Conservation (phyloP, 92 coral and sea anemone species). For the Porites divaricata region DNA sequence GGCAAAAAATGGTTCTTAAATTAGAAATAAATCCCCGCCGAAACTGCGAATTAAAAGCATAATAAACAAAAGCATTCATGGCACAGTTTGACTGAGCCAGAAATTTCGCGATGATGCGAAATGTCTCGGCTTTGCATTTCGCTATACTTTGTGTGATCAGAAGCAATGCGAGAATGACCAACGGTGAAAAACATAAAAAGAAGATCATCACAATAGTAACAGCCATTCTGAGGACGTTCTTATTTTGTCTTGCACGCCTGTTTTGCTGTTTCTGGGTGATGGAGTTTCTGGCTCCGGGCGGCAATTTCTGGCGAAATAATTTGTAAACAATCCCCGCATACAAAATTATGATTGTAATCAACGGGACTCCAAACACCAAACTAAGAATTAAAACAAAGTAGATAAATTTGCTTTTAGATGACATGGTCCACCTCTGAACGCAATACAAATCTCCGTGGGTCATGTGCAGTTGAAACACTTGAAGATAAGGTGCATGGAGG, state of each 20-base stretch:
- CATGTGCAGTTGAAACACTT: slow-evolving; percentile 35
- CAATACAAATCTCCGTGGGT: slow-evolving; percentile 21
- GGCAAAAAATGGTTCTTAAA: slow-evolving; percentile 17
- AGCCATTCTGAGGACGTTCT: slow-evolving; percentile 55
- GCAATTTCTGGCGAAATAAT: slow-evolving; percentile 37
- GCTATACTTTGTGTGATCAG: background rate
- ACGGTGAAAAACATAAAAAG: slow-evolving; percentile 64
- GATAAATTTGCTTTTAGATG: slow-evolving; percentile 8
- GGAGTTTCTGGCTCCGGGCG: slow-evolving; percentile 20
- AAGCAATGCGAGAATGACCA: slow-evolving; percentile 18
- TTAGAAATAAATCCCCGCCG: slow-evolving; percentile 24
- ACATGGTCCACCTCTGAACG: slow-evolving; percentile 37
- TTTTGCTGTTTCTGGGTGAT: slow-evolving; percentile 30
- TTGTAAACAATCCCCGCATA: slow-evolving; percentile 47
- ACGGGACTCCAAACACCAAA: slow-evolving; percentile 49
- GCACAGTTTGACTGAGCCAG: slow-evolving; percentile 45
- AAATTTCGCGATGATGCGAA: slow-evolving; percentile 26
- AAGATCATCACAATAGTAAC: slow-evolving; percentile 39
- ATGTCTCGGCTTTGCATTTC: slow-evolving; percentile 15
- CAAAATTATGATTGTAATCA: slow-evolving; percentile 32
- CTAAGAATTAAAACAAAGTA: slow-evolving; percentile 38
- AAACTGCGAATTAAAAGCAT: slow-evolving; percentile 25
- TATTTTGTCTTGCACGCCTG: slow-evolving; percentile 39
- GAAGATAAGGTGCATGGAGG: slow-evolving; percentile 54
- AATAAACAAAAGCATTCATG: slow-evolving; percentile 36